Evolutionary conservation across 2,113 vertebrate genomes (phyloP).

Genomic region (Myodes glareolus): DNA sequence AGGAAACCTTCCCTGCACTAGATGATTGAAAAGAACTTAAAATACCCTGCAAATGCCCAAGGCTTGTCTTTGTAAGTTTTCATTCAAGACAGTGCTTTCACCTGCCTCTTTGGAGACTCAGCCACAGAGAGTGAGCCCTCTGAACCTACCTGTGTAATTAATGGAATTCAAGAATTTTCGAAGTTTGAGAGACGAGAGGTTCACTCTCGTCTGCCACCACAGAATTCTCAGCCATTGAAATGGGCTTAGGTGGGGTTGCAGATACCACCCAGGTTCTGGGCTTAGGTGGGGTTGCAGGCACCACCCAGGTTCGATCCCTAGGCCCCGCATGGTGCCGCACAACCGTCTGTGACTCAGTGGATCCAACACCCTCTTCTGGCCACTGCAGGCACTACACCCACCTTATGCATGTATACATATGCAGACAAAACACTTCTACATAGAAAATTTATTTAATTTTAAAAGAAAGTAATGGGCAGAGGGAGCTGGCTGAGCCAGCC

Average conservation of each 20-base stretch:
- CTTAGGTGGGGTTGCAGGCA: not conserved
- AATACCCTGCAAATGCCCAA: not conserved
- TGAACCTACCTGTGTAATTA: not conserved
- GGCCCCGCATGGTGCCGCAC: not conserved
- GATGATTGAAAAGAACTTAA: not conserved
- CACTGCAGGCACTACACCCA: not conserved
- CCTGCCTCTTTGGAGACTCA: not conserved
- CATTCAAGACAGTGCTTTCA: fast-evolving
- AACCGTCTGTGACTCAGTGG: not conserved
- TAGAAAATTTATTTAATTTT: not conserved
- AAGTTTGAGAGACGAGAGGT: not conserved
- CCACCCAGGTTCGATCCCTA: not conserved
- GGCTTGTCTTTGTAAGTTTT: not conserved
- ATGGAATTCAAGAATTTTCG: not conserved
- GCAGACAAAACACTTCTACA: not conserved
- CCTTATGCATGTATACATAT: not conserved
- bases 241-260: not conserved
- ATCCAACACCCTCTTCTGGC: not conserved
- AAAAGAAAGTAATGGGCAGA: not conserved
- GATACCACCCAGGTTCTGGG: too few species aligned
- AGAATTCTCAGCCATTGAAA: not conserved
- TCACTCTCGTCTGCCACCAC: fast-evolving
- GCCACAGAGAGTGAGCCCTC: not conserved
- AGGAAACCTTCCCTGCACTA: fast-evolving
- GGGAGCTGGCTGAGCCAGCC: not conserved